A percentile compares a stretch with the other conserved stretches of the same genome.
Evolutionary conservation across 2,888 invertebrate species (phyloP).

Genomic region (Drosophila villosipedis): DNA sequence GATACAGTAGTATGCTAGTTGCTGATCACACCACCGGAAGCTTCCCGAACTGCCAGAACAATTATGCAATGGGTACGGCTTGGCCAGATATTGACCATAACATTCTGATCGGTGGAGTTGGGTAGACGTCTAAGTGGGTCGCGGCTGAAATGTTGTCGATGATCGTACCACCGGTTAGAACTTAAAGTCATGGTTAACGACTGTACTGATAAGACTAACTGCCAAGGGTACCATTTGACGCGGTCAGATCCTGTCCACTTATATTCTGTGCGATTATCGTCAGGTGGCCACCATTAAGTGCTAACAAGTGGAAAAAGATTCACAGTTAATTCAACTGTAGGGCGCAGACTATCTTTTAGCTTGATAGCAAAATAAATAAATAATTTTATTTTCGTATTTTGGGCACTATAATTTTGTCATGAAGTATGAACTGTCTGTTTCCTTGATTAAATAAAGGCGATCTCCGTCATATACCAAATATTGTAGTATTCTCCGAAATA

Average conservation of each 20-base stretch:
- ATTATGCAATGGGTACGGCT: neutral
- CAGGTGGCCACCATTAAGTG: slow-evolving; percentile 80
- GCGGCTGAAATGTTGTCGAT: too few species aligned
- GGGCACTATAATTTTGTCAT: too few species aligned
- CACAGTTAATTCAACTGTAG: slow-evolving; percentile 76
- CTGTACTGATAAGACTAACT: slow-evolving; percentile 7
- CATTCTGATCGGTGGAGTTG: neutral
- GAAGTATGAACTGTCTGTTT: neutral
- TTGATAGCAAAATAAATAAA: neutral
- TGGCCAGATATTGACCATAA: neutral
- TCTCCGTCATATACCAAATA: neutral
- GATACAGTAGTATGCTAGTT: neutral
- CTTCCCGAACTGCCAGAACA: neutral
- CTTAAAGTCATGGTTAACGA: neutral
- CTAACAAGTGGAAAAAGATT: slow-evolving; percentile 77
- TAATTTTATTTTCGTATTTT: too few species aligned
- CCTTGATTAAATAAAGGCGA: neutral
- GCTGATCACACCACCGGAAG: neutral
- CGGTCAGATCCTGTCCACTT: slow-evolving; percentile 68
- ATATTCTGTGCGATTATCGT: slow-evolving; percentile 78
- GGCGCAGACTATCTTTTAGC: neutral
- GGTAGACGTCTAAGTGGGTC: too few species aligned
- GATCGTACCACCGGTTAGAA: too few species aligned
- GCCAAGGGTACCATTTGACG: slow-evolving; percentile 71
- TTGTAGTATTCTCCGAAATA: neutral